phyloP scores from a whole-genome alignment of 1,140 invertebrate species.

The Eumaeus atala region DNA sequence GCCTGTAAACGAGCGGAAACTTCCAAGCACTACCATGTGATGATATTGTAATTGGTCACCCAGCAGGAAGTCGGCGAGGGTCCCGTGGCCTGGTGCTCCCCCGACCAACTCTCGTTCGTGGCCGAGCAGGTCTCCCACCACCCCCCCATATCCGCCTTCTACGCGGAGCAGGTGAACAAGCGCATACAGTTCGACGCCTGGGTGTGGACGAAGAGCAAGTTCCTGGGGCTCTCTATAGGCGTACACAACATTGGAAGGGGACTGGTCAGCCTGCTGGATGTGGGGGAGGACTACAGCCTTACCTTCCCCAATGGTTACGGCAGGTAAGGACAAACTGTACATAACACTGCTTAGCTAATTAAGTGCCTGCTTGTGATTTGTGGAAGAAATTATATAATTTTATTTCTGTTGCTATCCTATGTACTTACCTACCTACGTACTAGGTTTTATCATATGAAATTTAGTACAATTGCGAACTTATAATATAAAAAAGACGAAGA shows the following conservation, averaged over 20 bases:
- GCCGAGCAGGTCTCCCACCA: constrained; percentile 99
- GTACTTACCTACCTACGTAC: no score
- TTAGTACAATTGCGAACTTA: no score
- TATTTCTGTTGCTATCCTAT: no score
- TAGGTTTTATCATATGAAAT: no score
- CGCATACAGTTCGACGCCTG: constrained; percentile 92
- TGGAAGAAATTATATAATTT: no score
- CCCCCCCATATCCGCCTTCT: constrained; percentile 98
- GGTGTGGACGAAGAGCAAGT: constrained; percentile 98
- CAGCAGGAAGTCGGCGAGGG: constrained; percentile 79
- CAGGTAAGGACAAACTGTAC: constrained; percentile 62
- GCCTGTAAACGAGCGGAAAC: no score
- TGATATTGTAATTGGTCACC: no score
- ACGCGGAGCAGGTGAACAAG: constrained; percentile 94
- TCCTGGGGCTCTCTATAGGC: constrained; percentile 95
- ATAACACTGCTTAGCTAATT: no score
- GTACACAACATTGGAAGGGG: constrained; percentile 92
- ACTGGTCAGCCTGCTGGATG: constrained; percentile 85
- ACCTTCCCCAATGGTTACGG: constrained; percentile 98
- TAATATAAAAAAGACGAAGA: no score
- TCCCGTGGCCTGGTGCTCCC: constrained; percentile 86
- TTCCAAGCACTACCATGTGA: no score
- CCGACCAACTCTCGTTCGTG: constrained; percentile 90
- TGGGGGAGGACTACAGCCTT: constrained; percentile 93
- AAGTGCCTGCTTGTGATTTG: no score